Base-by-base conservation (phyloP, 2,113 vertebrate genomes). In the Tenrec ecaudatus region DNA sequence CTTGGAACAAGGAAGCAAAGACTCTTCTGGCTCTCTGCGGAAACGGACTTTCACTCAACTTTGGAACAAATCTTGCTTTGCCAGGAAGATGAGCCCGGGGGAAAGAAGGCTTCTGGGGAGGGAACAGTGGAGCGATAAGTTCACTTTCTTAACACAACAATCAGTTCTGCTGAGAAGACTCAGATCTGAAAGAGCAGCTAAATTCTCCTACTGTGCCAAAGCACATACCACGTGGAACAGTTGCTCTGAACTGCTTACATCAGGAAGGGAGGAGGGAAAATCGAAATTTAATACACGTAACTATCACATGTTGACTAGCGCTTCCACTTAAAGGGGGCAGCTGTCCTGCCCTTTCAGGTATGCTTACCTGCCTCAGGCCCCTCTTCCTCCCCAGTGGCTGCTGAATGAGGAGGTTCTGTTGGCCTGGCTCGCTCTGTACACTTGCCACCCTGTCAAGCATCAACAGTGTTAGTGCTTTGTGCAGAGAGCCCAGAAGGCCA, bases 341-440 rank as follows among this genome's bases (percentile, higher is more conserved):
- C 15, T 57, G 29, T 31, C 31, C 22, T 53, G 79, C 2, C 31
- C 43, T 22, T 47, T 36, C 33, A 29, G 38, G 47, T 64, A 57
- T 47, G 64, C 98, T 96, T 95, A 99, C 99, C 99, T 99, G 99
- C 95, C 99, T 97, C 19, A 99, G 98, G 86, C 99, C 99, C 97
- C 99, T 98, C 94, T 99, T 99, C 86, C 99, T 98, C 86, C 99
- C 99, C 75, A 99, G 96, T 0, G 99, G 99, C 88, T 99, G 99
- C 97, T 99, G 99, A 95, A 99, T 95, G 5, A 99, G 98, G 69
- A 99, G 98, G 96, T 99, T 99, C 97, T 99, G 99, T 89, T 99
- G 99, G 82, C 99, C 99, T 0, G 99, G 99, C 94, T 99, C 99
- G 4, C 99, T 99, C 98, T 99, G 99, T 84, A 99, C 99, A 15